Base-by-base conservation (phyloP, 1,140 invertebrate genomes). In the Antheraea mylitta region DNA sequence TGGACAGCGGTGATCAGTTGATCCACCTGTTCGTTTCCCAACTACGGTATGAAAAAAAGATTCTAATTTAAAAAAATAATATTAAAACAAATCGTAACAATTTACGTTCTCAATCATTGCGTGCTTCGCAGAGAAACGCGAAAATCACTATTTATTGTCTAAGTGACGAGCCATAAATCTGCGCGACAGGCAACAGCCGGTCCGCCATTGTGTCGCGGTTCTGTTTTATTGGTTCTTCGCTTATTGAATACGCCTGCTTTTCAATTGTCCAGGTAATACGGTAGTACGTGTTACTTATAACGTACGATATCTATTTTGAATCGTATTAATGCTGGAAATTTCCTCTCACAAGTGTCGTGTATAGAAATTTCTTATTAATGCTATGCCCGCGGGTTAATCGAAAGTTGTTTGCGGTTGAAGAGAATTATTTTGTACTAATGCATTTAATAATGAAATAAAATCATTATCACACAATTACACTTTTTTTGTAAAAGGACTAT, bases 131-230 rank as follows among this genome's bases (percentile, higher is more conserved):
- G 78, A 78, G 78, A 78, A 86, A 86, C 80, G 85, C 73, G 85
- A 87, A 90, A 90, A 86, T 88, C 85, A 85, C 80, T 82, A 89
- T 90, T 88, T 90, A 89, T 90, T 90, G 86, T 89, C 77, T 79
- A 83, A 78, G 79, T 88, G 88, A 90, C 86, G 88, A 87, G 80
- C 82, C 74, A 86, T 89, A 88, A 90, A 87, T 89, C 86, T 75
- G 63, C 60, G 70, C 72, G 75, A 80, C 76, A 75, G 78, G 72
- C 71, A 53, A 53, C 45, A 53, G 77, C 71, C 68, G 74, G 64
- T 38, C 65, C 68, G 65, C 82, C 82, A 88, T 89, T 90, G 88
- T 90, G 71, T 68, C 75, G 71, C 68, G 70, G 72, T 76, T 77
- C 76, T 75, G 74, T 79, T 84, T 87, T 87, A 87, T 85, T 81